phyloP scores from a whole-genome alignment of 2,888 invertebrate species.

The Frankliniella fusca region DNA sequence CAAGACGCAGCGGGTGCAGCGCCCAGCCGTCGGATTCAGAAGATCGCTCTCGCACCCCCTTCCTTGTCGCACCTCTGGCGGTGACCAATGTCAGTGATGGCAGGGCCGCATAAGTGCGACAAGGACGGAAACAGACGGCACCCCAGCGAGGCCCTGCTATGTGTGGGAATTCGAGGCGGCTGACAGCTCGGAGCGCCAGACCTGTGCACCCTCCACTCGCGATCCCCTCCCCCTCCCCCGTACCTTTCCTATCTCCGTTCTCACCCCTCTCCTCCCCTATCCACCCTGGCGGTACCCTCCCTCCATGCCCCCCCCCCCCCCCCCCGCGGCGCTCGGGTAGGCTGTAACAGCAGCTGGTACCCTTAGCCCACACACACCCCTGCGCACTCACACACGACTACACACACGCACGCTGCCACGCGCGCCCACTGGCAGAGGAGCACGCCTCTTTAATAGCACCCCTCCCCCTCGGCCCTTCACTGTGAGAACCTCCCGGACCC shows the following conservation, averaged over 20 bases:
- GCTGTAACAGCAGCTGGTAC: slow-evolving; percentile 1
- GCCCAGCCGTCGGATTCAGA: no score
- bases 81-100: no score
- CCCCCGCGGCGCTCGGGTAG: background rate
- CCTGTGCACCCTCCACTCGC: background rate
- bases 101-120: no score
- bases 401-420: background rate
- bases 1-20: background rate
- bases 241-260: no score
- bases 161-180: background rate
- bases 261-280: no score
- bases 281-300: background rate
- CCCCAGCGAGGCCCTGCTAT: background rate
- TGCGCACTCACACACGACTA: background rate
- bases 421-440: background rate
- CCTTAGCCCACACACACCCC: background rate
- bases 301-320: background rate
- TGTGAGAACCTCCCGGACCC: background rate
- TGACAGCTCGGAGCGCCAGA: background rate
- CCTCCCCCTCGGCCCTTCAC: background rate
- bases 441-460: background rate
- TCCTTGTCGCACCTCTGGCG: no score
- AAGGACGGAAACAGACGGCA: no score
- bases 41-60: no score
- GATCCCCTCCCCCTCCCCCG: no score